A percentile compares a stretch with the other conserved stretches of the same genome.
phyloP scores from a whole-genome alignment of 2,797 vertebrate species.

The Sebastes cheni region DNA sequence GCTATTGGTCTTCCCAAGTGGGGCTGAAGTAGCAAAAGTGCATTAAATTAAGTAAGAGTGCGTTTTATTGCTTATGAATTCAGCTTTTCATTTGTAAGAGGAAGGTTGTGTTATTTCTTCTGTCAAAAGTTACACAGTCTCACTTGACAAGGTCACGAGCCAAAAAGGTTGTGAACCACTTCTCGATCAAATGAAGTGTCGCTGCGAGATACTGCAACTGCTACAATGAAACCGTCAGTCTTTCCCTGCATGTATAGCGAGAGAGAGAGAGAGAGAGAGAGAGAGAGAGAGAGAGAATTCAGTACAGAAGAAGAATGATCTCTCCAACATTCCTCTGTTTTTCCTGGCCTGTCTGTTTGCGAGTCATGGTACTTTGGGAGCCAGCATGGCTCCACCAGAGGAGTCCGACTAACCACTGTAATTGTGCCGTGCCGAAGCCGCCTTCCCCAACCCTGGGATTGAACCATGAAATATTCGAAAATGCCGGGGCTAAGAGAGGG shows the following conservation, averaged over 20 bases:
- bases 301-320: slow-evolving; percentile 47
- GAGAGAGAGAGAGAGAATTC: slow-evolving; percentile 22
- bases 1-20: not conserved
- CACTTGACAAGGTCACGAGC: not conserved
- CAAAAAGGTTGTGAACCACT: slow-evolving; percentile 15
- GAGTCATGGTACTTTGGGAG: slow-evolving; percentile 70
- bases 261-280: not conserved
- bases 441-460: slow-evolving; percentile 73
- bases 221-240: slow-evolving; percentile 47
- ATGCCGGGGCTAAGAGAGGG: slow-evolving; percentile 73
- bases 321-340: slow-evolving; percentile 71
- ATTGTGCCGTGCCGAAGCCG: slow-evolving; percentile 68
- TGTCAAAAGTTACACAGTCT: not conserved
- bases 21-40: not conserved
- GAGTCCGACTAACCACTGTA: slow-evolving; percentile 82
- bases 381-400: slow-evolving; percentile 72
- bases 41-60: not conserved
- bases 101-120: not conserved
- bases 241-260: slow-evolving; percentile 10
- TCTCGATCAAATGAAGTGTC: slow-evolving; percentile 41
- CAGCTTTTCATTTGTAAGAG: slow-evolving; percentile 16
- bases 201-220: not conserved
- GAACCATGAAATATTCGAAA: slow-evolving; percentile 82
- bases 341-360: slow-evolving; percentile 70
- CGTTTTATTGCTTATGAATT: not conserved